Evolutionary conservation across 1,140 invertebrate genomes (phyloP).

Genomic region (Homarus americanus): DNA sequence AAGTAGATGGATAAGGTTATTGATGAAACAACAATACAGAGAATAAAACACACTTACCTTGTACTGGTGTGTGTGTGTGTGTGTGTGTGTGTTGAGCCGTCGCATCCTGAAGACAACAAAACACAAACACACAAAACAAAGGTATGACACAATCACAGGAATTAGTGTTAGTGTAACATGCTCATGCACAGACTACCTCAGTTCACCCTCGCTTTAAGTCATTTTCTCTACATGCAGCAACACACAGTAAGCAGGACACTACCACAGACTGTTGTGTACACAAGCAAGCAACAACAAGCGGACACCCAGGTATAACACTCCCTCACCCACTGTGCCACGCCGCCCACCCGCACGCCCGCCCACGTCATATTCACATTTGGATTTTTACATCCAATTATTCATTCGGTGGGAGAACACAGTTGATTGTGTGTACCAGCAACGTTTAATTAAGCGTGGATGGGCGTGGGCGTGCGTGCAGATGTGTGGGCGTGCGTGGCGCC

Average conservation of each 20-base stretch:
- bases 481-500: slow-evolving; percentile 11
- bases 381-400: neutral
- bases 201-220: neutral
- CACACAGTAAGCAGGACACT: neutral
- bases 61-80: slow-evolving; percentile 20
- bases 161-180: neutral
- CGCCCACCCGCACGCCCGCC: neutral
- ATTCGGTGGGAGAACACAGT: too few relatives aligned
- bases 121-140: neutral
- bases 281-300: neutral
- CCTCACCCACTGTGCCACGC: neutral
- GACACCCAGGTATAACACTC: too few relatives aligned
- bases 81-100: slow-evolving; percentile 40
- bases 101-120: neutral
- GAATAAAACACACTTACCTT: neutral
- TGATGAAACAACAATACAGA: too few relatives aligned
- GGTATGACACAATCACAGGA: neutral
- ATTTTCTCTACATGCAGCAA: neutral
- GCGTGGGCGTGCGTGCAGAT: slow-evolving; percentile 22
- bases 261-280: neutral
- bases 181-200: neutral
- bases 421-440: neutral
- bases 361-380: neutral
- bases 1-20: too few relatives aligned
- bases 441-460: neutral